These are phyloP conservation scores for Alethe diademata DNA, from an alignment of 2,113 vertebrate genomes.

Conservation along the genomic window DNA sequence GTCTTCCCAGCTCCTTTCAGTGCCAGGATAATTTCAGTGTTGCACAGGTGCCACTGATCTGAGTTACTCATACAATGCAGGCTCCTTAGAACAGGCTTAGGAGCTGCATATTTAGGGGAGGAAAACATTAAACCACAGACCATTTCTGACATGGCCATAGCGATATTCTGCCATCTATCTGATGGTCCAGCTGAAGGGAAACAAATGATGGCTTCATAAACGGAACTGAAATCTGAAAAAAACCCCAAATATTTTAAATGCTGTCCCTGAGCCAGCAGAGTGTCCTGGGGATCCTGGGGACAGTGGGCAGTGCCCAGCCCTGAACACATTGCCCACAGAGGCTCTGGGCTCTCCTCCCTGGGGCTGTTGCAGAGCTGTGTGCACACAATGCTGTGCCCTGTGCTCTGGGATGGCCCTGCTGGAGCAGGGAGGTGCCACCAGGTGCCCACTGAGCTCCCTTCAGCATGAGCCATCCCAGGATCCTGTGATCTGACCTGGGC, in stretches of 20 bases:
- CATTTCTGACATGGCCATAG: background rate
- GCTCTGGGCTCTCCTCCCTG: too few species aligned
- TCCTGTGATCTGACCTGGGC: background rate
- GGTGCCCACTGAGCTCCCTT: rapidly evolving
- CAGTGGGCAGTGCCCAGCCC: too few species aligned
- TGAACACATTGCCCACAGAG: too few species aligned
- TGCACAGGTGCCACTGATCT: background rate
- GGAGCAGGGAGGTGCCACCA: background rate
- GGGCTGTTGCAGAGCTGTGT: too few species aligned
- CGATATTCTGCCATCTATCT: background rate
- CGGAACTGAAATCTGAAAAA: background rate
- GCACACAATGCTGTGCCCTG: too few species aligned
- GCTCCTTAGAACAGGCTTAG: background rate
- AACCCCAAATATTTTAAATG: background rate
- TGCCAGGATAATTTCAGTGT: background rate
- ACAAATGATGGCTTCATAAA: background rate
- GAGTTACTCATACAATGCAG: background rate
- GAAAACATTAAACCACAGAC: background rate
- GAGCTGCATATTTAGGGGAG: background rate
- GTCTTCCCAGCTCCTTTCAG: background rate
- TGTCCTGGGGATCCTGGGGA: background rate
- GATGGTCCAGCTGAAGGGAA: background rate
- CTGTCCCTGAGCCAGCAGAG: background rate
- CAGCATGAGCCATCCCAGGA: rapidly evolving
- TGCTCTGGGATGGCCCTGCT: background rate